Evolutionary conservation across 1,140 invertebrate genomes (phyloP).

Genomic region (Matsumurasca onukii): DNA sequence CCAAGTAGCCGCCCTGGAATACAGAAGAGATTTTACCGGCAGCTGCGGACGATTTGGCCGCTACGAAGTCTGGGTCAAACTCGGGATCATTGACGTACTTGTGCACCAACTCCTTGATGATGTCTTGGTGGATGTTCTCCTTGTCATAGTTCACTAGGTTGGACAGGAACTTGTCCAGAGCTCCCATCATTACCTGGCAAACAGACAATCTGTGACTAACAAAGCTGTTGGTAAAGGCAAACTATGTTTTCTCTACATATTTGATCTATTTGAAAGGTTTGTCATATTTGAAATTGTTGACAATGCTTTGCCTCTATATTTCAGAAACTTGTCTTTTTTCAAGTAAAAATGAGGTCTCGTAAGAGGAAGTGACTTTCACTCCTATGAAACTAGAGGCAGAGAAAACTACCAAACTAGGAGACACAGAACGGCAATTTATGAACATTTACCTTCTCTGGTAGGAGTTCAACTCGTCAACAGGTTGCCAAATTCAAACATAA

Average conservation of each 20-base stretch:
- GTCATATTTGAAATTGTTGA: not conserved
- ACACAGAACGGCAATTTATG: no score
- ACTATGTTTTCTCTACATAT: not conserved
- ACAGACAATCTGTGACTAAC: no score
- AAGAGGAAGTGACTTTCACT: no score
- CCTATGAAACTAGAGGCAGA: no score
- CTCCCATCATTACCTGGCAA: constrained; percentile 69
- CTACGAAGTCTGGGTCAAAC: constrained; percentile 84
- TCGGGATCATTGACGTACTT: constrained; percentile 61
- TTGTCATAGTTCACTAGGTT: constrained; percentile 89
- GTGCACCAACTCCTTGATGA: constrained; percentile 70
- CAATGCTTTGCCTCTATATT: no score
- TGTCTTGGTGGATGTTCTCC: constrained; percentile 88
- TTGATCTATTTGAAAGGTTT: not conserved
- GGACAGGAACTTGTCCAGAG: constrained; percentile 83
- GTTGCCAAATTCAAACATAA: no score
- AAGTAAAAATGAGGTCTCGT: no score
- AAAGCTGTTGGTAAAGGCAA: constrained; percentile 17
- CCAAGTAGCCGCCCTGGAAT: no score
- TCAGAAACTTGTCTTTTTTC: no score
- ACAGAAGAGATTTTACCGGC: constrained; percentile 59
- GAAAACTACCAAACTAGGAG: no score
- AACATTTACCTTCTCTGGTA: no score
- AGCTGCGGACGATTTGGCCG: constrained; percentile 84
- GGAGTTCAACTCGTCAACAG: no score